These are phyloP conservation scores for Electrona antarctica DNA, from an alignment of 2,113 vertebrate genomes.

Conservation along the genomic window DNA sequence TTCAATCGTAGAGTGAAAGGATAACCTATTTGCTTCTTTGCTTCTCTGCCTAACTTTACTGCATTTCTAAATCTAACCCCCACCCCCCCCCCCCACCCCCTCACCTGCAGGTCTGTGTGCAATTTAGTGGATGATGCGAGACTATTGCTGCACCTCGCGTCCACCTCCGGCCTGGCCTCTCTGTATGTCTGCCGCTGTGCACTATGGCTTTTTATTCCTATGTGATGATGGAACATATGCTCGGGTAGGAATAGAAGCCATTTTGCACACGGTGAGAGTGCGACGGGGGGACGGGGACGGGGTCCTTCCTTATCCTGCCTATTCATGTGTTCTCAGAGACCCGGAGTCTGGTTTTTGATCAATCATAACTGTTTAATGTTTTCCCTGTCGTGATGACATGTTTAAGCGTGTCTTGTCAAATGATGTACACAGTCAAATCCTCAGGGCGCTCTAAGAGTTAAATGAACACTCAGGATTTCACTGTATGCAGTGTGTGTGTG, in stretches of 20 bases:
- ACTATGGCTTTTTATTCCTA: slow-evolving; percentile 99
- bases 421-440: slow-evolving; percentile 16
- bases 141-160: slow-evolving; percentile 10
- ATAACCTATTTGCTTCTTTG: slow-evolving; percentile 29
- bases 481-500: too few species aligned
- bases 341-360: slow-evolving; percentile 26
- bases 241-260: slow-evolving; percentile 99
- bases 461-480: too few species aligned
- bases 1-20: slow-evolving; percentile 20
- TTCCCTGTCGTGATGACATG: slow-evolving; percentile 49
- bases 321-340: neutral
- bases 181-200: slow-evolving; percentile 86
- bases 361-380: slow-evolving; percentile 52
- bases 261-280: slow-evolving; percentile 95
- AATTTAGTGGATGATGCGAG: slow-evolving; percentile 28
- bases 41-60: slow-evolving; percentile 11
- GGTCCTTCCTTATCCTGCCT: too few species aligned
- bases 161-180: neutral
- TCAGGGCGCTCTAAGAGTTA: too few species aligned
- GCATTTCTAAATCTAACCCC: slow-evolving; percentile 4
- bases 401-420: slow-evolving; percentile 44
- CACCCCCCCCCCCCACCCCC: slow-evolving; percentile 5
- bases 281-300: slow-evolving; percentile 64
- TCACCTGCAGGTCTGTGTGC: slow-evolving; percentile 50
- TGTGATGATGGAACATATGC: slow-evolving; percentile 94